Base-by-base conservation (phyloP, 2,888 invertebrate species). In the Marasmarcha lunaedactyla region DNA sequence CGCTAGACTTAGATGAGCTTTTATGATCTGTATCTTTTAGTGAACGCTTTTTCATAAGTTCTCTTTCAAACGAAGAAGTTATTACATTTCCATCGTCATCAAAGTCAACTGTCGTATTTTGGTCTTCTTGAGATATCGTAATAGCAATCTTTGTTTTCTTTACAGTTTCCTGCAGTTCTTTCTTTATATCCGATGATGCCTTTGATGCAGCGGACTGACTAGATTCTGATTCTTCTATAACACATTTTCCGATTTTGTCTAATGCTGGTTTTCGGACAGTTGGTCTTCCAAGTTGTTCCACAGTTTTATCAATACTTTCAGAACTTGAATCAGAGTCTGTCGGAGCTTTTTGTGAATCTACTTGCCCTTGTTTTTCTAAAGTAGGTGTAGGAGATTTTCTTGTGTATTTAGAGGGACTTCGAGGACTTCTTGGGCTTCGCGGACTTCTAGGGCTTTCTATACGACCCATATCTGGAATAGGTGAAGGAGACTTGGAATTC, bases 281-380 rank as follows among this genome's bases (percentile, higher is more conserved):
- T 38, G 85, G 85, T 45, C 73, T 84, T 6, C 77, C 67, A 13
- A 74, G 49, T 51, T 70, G 76, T 57, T 84, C 84, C 9, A 84
- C 78, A 10, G 84, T 84, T 57, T 74, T 81, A 50, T 84, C 72
- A 42, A 81, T 68, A 48, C 84, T 84, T 55, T 85, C 85, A 2
- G 85, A 85, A 47, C 87, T 87, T 1, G 79, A 87, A 20, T 88
- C 88, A 1, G 88, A 83, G 66, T 88, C 88, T 13, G 87, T 83
- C 1, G 88, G 88, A 39, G 72, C 81, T 54, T 71, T 84, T 48
- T 67, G 73, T 1, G 84, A 85, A 57, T 85, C 84, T 10, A 85
- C 84, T 49, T 71, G 84, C 1, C 86, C 86, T 61, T 88, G 88
- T 52, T 88, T 88, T 57, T 88, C 88, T 44, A 88, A 64, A 9